Percentiles rank a stretch among this genome's conserved stretches.
phyloP scores from a whole-genome alignment of 2,888 invertebrate species.

The Tachina fera region DNA sequence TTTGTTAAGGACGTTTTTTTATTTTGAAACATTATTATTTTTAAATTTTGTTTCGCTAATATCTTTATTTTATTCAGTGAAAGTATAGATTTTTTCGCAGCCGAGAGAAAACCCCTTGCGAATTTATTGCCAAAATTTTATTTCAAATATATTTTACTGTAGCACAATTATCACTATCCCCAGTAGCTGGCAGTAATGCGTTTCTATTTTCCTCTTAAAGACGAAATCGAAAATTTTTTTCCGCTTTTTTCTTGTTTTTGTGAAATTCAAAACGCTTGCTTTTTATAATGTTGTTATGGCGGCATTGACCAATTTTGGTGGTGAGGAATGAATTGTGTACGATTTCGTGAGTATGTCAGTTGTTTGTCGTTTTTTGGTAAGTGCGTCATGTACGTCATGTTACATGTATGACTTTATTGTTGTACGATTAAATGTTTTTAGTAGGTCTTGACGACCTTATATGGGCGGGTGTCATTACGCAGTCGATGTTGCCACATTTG shows the following conservation, averaged over 20 bases:
- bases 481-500: constrained; percentile 69
- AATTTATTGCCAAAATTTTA: neutral
- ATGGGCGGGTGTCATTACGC: constrained; percentile 72
- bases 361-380: constrained; percentile 71
- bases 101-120: no score
- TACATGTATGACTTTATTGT: constrained; percentile 67
- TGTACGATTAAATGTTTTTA: constrained; percentile 64
- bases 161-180: neutral
- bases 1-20: no score
- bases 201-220: constrained; percentile 16
- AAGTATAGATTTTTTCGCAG: no score
- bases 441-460: constrained; percentile 70
- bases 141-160: neutral
- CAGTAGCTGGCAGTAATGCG: neutral
- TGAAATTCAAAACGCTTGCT: constrained; percentile 9
- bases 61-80: no score
- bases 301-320: constrained; percentile 53
- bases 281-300: constrained; percentile 43
- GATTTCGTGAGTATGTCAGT: constrained; percentile 65
- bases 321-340: constrained; percentile 49
- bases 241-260: neutral
- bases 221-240: constrained; percentile 8
- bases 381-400: constrained; percentile 68
- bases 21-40: no score
- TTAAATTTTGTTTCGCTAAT: no score